Base-by-base conservation (phyloP, 2,797 vertebrate species). In the Naso thynnoides region DNA sequence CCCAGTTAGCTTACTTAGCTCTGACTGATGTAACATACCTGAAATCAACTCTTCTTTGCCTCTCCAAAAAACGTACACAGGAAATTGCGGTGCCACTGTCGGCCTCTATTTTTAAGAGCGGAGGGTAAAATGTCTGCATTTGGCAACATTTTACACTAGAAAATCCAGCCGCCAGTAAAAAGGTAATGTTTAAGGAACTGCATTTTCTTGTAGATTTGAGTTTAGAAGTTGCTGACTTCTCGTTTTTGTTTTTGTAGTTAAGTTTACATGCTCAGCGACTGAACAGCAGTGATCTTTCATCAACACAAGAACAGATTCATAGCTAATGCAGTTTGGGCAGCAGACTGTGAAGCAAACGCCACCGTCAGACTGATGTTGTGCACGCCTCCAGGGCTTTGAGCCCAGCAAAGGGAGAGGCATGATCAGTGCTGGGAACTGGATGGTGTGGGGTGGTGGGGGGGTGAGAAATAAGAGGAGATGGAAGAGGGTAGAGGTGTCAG, bases 401-500 rank as follows among this genome's bases (percentile, higher is more conserved):
- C 66, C 21, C 71, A 31, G 80, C 69, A 62, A 63, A 66, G 76
- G 66, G 70, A 86, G 69, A 72, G 58, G 53, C 68, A 31, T 64
- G 87, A 88, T 86, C 81, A 78, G 84, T 85, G 86, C 79, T 36
- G 70, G 48, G 82, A 70, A 66, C 61, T 56, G 72, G 65, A 50
- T 67, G 75, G 41, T 9, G 76, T 45, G 62, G 44, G 8, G 39
- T 31, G 24, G 3, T 5, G 47, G 23, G 49, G 4, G 5, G 13
- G 19, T 70, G 85, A 73, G 81, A 76, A 79, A 75, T 65, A 78
- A 81, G 87, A 79, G 76, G 76, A 75, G 83, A 69, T 65, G 74
- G 84, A 82, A 81, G 84, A 79, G 79, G 81, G 73, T 82, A 41
- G 90, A 88, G 88, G 90, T 92, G 91, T 90, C 90, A 85, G 87